Base-by-base conservation (phyloP, 2,888 invertebrate species). In the Nephrotoma guestfalica region DNA sequence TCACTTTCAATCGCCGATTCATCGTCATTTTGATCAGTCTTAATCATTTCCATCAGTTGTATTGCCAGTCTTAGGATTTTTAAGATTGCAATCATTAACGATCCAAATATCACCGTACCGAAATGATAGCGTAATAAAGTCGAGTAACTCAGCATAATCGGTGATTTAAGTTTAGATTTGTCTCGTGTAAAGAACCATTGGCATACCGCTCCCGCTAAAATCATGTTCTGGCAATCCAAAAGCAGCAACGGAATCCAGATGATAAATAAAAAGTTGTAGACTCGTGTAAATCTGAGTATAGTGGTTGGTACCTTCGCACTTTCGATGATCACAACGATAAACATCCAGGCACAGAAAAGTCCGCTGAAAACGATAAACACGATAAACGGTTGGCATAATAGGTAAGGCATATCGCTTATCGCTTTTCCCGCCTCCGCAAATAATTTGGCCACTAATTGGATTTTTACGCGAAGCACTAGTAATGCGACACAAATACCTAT, bases 71-170 rank as follows among this genome's bases (percentile, higher is more conserved):
- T 92, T 41, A 95, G 90, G 57, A 96, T 89, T 90, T 96, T 40
- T 40, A 51, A 41, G 11, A 86, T 41, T 9, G 86, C 86, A 15
- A 51, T 94, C 18, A 96, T 93, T 2, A 95, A 91, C 0, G 96
- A 94, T 0, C 96, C 96, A 87, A 96, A 93, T 0, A 96, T 96
- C 9, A 96, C 93, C 0, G 96, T 95, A n/a, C 96, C 96, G 87
- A 96, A 90, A 91, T 97, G 96, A 90, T 94, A 96, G 45, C 94
- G 90, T 2, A 93, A 88, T 85, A 94, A 89, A 88, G 93, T 93
- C 18, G 90, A 89, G 42, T 92, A 90, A 87, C 93, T 93, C 41
- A 89, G 90, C 4, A 90, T 87, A 57, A 93, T 92, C 2, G 94
- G 93, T 57, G 89, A 90, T 11, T 90, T 89, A 57, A 93, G 87